These are phyloP conservation scores for Drosophila diplacantha DNA, from an alignment of 2,888 invertebrate species.

Conservation along the genomic window DNA sequence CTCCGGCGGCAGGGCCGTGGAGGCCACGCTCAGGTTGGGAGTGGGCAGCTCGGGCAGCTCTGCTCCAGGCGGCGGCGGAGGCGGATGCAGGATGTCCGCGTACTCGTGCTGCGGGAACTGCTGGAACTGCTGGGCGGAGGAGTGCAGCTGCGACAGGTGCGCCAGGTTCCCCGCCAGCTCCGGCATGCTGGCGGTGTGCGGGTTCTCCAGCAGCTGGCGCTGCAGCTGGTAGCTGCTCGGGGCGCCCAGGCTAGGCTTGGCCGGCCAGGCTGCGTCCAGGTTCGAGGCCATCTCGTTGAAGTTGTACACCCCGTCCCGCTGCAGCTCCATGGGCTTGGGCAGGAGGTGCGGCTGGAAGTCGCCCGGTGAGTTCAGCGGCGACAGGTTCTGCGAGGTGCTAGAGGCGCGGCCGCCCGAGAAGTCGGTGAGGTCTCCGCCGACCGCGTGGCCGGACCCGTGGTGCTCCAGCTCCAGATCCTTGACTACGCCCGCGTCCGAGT, in stretches of 20 bases:
- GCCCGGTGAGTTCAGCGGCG: slow-evolving; percentile 75
- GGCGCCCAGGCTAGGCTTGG: slow-evolving; percentile 72
- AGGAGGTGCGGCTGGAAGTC: slow-evolving; percentile 72
- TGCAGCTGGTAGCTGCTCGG: slow-evolving; percentile 73
- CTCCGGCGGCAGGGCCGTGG: slow-evolving; percentile 76
- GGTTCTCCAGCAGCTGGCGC: slow-evolving; percentile 74
- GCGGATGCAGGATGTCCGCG: slow-evolving; percentile 58
- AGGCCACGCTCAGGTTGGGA: slow-evolving; percentile 80
- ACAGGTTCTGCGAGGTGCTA: slow-evolving; percentile 75
- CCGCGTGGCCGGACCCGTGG: slow-evolving; percentile 35
- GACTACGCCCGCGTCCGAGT: slow-evolving; percentile 81
- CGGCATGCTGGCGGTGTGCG: slow-evolving; percentile 48
- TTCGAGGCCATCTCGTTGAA: slow-evolving; percentile 80
- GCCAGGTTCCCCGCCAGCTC: slow-evolving; percentile 49
- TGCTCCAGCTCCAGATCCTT: slow-evolving; percentile 75
- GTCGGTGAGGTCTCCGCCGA: slow-evolving; percentile 72
- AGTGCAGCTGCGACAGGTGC: slow-evolving; percentile 51
- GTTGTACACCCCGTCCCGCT: slow-evolving; percentile 79
- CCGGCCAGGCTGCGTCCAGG: slow-evolving; percentile 80
- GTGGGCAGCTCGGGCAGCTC: slow-evolving; percentile 77
- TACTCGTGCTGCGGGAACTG: slow-evolving; percentile 66
- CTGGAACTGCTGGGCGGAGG: slow-evolving; percentile 54
- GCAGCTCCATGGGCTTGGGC: slow-evolving; percentile 73
- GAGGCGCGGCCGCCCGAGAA: slow-evolving; percentile 72
- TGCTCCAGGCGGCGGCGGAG: slow-evolving; percentile 44